Evolutionary conservation across 2,888 invertebrate genomes (phyloP), one percentile per base, ranked within the genome.

Genomic region (Thymelicus acteon): DNA sequence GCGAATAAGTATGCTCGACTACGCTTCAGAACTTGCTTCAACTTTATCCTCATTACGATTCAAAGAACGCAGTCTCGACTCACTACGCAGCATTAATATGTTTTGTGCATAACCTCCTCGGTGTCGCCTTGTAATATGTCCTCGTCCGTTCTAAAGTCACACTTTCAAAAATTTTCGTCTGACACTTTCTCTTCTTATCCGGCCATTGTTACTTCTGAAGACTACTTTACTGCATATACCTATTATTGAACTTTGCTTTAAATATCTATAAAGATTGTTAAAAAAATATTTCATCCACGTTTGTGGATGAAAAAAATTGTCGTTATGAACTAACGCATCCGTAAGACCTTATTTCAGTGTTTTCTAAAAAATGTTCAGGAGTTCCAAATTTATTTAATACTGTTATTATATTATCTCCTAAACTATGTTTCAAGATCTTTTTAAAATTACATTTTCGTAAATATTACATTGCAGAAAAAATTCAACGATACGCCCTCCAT

Each of bases 1-100:
- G 60, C 65, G 44, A 65, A 65, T 71, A 60, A 65, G 52, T 71
- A 71, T 65, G 64, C 31, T 40, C 60, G 40, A 52, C 60, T 71
- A 60, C 44, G 31, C 57, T 65, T 52, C 44, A 54, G 44, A 65
- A 71, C 60, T 63, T 10, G 60, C 64, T 73, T 66, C 64, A 57
- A 49, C 62, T 57, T 67, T 66, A 72, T 79, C 75, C 82, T 85
- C 84, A 88, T 91, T 87, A 84, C 78, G 81, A 91, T 91, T 89
- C 89, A 79, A 82, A 81, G 78, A 75, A 79, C 82, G 80, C 81
- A 82, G 74, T 79, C 79, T 76, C 81, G 75, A 85, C 81, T 85
- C 83, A 82, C 81, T 66, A 79, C 76, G 77, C 24, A 78, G 80
- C 82, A 86, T 90, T 89, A 84, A 86, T 89, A 90, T 90, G 88